Base-by-base conservation (phyloP, 2,888 invertebrate genomes). In the Sinelater perroti region DNA sequence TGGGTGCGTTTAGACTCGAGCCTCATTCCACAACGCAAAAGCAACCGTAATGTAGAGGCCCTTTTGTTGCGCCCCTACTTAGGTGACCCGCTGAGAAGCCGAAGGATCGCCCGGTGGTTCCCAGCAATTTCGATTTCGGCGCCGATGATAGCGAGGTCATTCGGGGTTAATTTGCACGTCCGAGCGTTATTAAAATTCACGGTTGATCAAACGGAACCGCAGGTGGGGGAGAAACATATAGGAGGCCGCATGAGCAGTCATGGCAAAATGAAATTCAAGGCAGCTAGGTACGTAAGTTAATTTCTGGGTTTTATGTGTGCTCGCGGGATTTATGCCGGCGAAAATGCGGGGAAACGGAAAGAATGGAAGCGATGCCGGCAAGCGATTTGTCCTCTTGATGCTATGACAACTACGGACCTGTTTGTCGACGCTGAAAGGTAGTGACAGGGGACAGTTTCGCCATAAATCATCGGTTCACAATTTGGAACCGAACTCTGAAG, bases 311-410 rank as follows among this genome's bases (percentile, higher is more conserved):
- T 53, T 53, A 45, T 55, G 47, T 47, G 28, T 38, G 40, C 40
- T 30, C 47, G 42, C 20, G 49, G 49, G 55, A 55, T 55, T 55
- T 55, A 55, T 13, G 24, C 42, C 24, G 33, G 17, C 30, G 26
- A 56, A 46, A 56, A 56, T 30, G 36, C n/a, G 52, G 44, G 49
- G 33, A 55, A 47, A 33, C 33, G 44, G 40, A 47, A 40, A 55
- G 46, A 57, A 57, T 42, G 42, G 36, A 31, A 53, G 47, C 49
- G 58, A 53, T 44, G 56, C 40, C 38, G 54, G 49, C 33, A 33
- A 17, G 42, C 33, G 50, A 33, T 56, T 49, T 44, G 50, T 20
- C 21, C 50, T 55, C 42, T 42, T 26, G 14, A 10, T n/a, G 18
- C 28, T 18, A 11, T 36, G 49, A 49, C 52, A 38, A 52, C 42